Conservation (phyloP, 2,888 invertebrate genomes). For the Caenorhabditis auriculariae region DNA sequence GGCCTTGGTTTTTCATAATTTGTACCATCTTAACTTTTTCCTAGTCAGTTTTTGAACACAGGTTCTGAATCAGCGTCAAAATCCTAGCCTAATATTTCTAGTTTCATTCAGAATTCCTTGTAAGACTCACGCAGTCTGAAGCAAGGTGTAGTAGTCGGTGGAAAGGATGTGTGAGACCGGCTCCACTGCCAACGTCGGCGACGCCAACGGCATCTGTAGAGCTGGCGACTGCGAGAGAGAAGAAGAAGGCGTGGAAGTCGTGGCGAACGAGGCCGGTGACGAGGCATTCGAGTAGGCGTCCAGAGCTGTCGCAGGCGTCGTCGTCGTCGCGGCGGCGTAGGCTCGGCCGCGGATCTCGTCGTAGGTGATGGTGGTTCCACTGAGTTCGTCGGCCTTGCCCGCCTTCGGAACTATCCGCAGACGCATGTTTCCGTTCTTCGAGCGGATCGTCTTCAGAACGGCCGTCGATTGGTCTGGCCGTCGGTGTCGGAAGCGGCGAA, state of each 20-base stretch:
- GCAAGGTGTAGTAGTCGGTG: too few relatives aligned
- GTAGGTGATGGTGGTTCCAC: slow-evolving; percentile 23
- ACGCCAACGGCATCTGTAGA: background rate
- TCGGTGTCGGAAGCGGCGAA: slow-evolving; percentile 49
- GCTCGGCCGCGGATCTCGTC: background rate
- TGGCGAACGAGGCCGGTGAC: slow-evolving; percentile 4
- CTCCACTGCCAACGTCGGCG: background rate
- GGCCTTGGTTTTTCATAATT: too few relatives aligned
- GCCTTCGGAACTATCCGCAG: slow-evolving; percentile 37
- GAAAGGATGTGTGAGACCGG: slow-evolving; percentile 3
- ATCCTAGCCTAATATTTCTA: too few relatives aligned
- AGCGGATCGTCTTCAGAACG: slow-evolving; percentile 37
- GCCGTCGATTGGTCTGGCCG: slow-evolving; percentile 35
- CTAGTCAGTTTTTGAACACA: too few relatives aligned
- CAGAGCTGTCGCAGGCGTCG: slow-evolving; percentile 1
- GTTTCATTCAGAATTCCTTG: too few relatives aligned
- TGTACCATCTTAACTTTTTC: too few relatives aligned
- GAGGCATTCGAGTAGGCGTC: background rate
- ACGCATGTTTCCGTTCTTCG: slow-evolving; percentile 47
- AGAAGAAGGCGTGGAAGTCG: slow-evolving; percentile 4
- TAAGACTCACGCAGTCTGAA: too few relatives aligned
- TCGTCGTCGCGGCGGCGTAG: slow-evolving; percentile 1
- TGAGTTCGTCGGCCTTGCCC: slow-evolving; percentile 4
- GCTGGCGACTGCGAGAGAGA: background rate
- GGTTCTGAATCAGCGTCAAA: too few relatives aligned